A percentile compares a stretch with the other conserved stretches of the same genome.
Conservation (phyloP, 2,113 vertebrate species). For the Pantherophis guttatus region DNA sequence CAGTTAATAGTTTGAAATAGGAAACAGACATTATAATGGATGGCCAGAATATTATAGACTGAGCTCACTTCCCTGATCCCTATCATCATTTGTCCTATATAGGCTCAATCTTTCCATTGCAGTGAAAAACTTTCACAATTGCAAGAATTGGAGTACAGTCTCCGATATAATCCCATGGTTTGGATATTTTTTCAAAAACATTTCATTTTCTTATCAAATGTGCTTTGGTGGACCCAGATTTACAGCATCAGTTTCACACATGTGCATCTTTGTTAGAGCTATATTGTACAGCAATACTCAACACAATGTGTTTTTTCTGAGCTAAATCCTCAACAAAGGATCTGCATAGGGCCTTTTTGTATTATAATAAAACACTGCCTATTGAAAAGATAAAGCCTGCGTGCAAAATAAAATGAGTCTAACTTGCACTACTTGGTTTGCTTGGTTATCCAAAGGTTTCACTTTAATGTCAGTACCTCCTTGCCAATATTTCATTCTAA, state of each 20-base stretch:
- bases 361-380: background rate
- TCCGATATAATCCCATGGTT: background rate
- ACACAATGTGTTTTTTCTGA: background rate
- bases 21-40: background rate
- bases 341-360: background rate
- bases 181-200: background rate
- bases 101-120: background rate
- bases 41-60: background rate
- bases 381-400: background rate
- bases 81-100: background rate
- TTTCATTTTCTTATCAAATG: background rate
- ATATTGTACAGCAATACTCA: background rate
- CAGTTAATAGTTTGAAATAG: background rate
- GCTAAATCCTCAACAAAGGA: background rate
- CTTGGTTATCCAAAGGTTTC: background rate
- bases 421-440: background rate
- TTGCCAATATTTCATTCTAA: constrained; percentile 7
- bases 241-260: background rate
- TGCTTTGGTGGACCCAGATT: background rate
- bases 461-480: background rate
- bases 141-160: background rate
- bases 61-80: background rate
- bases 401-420: background rate
- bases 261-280: background rate
- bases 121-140: background rate